Evolutionary conservation across 1,140 invertebrate genomes (phyloP), one percentile per base, ranked within the genome.

Genomic region (Nautilus pompilius): DNA sequence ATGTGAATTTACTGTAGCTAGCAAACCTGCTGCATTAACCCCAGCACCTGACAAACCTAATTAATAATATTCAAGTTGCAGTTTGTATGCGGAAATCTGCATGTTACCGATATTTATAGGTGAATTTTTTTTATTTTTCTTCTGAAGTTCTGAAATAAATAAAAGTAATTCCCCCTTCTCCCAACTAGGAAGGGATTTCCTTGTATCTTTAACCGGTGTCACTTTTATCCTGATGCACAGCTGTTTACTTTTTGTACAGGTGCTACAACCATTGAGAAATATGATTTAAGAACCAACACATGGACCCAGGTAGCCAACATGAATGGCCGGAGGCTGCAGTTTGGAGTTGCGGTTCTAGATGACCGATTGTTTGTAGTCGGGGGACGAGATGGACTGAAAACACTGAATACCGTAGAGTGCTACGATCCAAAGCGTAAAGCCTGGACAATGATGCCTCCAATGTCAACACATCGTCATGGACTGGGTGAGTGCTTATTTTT

Each of bases 331-430:
- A 66, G 78, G 28, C 82, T 96, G 28, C 93, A 96, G 81, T 96
- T 95, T 84, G 93, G 93, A 4, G 92, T 93, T 6, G 93, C 91
- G 45, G 87, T 95, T 6, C 87, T 95, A 51, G 91, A 92, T 66
- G 90, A 90, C 57, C 92, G 92, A 80, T 83, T 93, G 10, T 89
- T 91, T 55, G 86, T 91, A 24, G 92, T 93, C 15, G 93, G 93
- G 26, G 95, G 94, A 8, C 86, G 94, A 60, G 93, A 96, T 83
- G 94, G 93, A n/a, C 86, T 96, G 4, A 96, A 95, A 83, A 96
- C 93, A 5, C 82, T 96, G 2, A 94, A 93, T 72, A 90, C 90
- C 4, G 92, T 93, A 58, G 93, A 95, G 82, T 91, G 90, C 78
- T 89, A 92, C 66, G 92, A 90, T 76, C 85, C 93, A 51, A 89